A percentile compares a stretch with the other conserved stretches of the same genome.
Conservation (phyloP, 2,888 invertebrate species). For the Orthosia gracilis region DNA sequence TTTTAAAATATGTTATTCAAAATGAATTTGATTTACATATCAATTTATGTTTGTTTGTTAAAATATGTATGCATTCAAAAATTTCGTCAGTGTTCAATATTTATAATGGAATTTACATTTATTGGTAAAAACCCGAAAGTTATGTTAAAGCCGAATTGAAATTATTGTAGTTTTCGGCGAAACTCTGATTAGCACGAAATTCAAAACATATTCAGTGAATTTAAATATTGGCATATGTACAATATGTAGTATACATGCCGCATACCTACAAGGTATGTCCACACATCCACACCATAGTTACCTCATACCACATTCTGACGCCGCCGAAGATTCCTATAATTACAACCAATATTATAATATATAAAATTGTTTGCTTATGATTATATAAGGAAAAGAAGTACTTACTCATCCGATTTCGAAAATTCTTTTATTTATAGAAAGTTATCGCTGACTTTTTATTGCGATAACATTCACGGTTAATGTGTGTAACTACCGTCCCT, state of each 20-base stretch:
- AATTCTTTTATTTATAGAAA: too few species aligned
- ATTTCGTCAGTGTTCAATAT: constrained; percentile 24
- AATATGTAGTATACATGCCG: not conserved
- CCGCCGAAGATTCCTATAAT: too few species aligned
- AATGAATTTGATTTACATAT: constrained; percentile 18
- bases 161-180: not conserved
- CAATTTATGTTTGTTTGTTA: constrained; percentile 10
- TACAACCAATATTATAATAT: too few species aligned
- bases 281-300: too few species aligned
- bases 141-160: not conserved
- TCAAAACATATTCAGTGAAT: not conserved
- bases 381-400: too few species aligned
- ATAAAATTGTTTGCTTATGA: too few species aligned
- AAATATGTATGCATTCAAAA: constrained; percentile 8
- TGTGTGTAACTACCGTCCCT: too few species aligned
- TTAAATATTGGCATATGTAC: not conserved
- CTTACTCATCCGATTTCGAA: too few species aligned
- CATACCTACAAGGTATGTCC: too few species aligned
- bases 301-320: too few species aligned
- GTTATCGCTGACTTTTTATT: too few species aligned
- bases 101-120: constrained; percentile 15
- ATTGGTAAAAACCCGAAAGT: constrained; percentile 1
- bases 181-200: not conserved
- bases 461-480: too few species aligned
- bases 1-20: constrained; percentile 18